Evolutionary conservation across 2,113 vertebrate species (phyloP), one percentile per base, ranked within the genome.

Genomic region (Tursiops truncatus): DNA sequence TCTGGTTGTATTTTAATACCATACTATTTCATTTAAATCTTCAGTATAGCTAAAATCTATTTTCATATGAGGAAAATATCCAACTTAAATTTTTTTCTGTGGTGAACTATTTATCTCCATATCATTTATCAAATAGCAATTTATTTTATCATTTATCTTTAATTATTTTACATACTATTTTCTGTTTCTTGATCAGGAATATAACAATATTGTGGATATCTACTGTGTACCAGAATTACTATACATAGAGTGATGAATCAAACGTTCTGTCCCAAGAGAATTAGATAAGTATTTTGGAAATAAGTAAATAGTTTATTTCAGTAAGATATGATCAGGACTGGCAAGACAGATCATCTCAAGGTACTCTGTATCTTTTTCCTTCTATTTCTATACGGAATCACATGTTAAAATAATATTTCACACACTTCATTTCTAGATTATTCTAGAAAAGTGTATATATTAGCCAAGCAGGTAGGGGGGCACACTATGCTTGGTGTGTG

Each of bases 1-100:
- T 92, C 15, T 73, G 26, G 10, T 31, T 65, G 14, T 58, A 6
- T 93, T 89, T 86, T 85, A 62, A 89, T 58, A 25, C 15, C 31
- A 92, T 60, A n/a, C 0, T 36, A 88, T 82, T 86, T 50, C 10
- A 67, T 38, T 85, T 89, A 73, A 93, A n/a, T 53, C 3, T 94
- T 87, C 77, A 65, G 82, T 82, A 94, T 74, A 94, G 13, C 14
- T 83, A 50, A 96, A 94, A 95, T 73, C 6, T 5, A 84, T n/a
- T 94, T 94, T 94, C 8, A 33, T 25, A 36, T 62, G 5, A 94
- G 33, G 10, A 80, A 73, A 50, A 76, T 77, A 44, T 50, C 31
- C n/a, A 91, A 68, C 36, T 67, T 6, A 31, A 56, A 31, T 8
- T 38, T 80, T 77, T 62, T 70, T 68, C 9, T 81, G 2, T 23